A percentile compares a stretch with the other conserved stretches of the same genome.
Evolutionary conservation across 2,888 invertebrate species (phyloP).

Genomic region (Eupithecia dodoneata): DNA sequence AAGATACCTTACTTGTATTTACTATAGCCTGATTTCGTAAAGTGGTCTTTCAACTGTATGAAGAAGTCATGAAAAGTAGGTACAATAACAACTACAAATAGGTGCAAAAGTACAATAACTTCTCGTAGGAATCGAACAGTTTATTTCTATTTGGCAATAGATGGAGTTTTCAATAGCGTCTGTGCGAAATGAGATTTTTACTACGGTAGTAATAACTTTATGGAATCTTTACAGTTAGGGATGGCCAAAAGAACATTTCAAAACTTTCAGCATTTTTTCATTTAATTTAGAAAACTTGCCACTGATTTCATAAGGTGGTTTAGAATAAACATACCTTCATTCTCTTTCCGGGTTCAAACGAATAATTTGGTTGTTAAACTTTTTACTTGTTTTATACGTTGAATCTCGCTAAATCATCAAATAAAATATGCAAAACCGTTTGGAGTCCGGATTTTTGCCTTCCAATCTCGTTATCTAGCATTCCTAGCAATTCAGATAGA

Average conservation of each 20-base stretch:
- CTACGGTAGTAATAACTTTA: constrained; percentile 62
- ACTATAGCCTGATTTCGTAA: not conserved
- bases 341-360: not conserved
- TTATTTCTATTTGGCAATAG: constrained; percentile 64
- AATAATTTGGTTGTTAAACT: not conserved
- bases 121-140: constrained; percentile 46
- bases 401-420: not conserved
- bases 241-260: not conserved
- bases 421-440: not conserved
- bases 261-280: constrained; percentile 7
- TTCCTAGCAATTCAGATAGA: constrained; percentile 29
- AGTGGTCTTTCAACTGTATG: not conserved
- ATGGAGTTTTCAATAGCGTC: constrained; percentile 61
- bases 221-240: constrained; percentile 52
- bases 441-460: not conserved
- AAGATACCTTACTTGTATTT: not conserved
- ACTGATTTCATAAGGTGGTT: not conserved
- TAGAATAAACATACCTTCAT: not conserved
- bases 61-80: not conserved
- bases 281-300: not conserved
- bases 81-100: not conserved
- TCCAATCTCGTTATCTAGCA: constrained; percentile 18
- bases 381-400: not conserved
- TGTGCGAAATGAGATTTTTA: constrained; percentile 65
- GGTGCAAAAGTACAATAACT: constrained; percentile 28